A percentile compares a stretch with the other conserved stretches of the same genome.
These are phyloP conservation scores for Lottia gigantea DNA, from an alignment of 2,888 invertebrate genomes.

Conservation along the genomic window DNA sequence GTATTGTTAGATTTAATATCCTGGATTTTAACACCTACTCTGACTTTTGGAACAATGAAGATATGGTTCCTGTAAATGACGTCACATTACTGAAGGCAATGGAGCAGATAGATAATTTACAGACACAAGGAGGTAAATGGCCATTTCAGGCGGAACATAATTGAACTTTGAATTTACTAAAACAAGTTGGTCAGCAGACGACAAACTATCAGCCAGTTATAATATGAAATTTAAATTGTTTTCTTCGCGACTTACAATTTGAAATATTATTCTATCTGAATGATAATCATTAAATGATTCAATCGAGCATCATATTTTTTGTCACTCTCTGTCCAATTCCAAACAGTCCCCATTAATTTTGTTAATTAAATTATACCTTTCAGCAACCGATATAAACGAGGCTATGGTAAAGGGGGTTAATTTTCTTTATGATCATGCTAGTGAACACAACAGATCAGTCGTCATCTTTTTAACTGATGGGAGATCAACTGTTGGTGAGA, in stretches of 20 bases:
- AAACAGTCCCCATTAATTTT: no score
- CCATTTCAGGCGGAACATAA: no score
- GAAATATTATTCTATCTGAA: no score
- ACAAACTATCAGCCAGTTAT: no score
- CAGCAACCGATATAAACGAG: constrained; percentile 77
- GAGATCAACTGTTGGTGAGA: constrained; percentile 65
- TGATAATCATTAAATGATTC: no score
- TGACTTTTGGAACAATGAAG: constrained; percentile 14
- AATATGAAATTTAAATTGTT: no score
- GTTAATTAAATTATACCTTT: not conserved
- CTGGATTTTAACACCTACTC: constrained; percentile 21
- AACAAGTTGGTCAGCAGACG: no score
- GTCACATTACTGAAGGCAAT: constrained; percentile 13
- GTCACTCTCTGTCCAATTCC: no score
- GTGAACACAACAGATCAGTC: constrained; percentile 35
- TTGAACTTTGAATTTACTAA: no score
- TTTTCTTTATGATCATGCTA: constrained; percentile 70
- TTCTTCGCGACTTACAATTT: no score
- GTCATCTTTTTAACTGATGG: constrained; percentile 70
- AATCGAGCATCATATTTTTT: no score
- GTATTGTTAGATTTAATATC: constrained; percentile 16
- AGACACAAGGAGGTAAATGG: constrained; percentile 24
- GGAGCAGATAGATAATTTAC: not conserved
- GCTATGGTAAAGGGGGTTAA: constrained; percentile 71
- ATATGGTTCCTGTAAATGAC: constrained; percentile 16